A percentile compares a stretch with the other conserved stretches of the same genome.
phyloP scores from a whole-genome alignment of 2,888 invertebrate genomes.

The Teinopalpus imperialis region DNA sequence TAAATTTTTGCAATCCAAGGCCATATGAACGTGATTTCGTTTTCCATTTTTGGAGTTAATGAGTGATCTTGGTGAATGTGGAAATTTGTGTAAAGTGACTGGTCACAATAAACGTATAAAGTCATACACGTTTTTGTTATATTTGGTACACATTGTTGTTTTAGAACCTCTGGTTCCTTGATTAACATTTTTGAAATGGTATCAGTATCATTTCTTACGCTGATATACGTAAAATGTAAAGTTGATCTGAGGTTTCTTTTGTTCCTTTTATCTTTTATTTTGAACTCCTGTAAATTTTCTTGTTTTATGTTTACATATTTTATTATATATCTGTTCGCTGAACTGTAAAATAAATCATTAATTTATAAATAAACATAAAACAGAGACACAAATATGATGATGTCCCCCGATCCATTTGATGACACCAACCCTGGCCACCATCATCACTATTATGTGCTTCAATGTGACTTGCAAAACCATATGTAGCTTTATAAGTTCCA shows the following conservation, averaged over 20 bases:
- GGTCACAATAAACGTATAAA: slow-evolving; percentile 79
- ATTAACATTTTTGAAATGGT: slow-evolving; percentile 48
- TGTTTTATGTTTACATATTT: slow-evolving; percentile 65
- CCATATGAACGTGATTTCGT: slow-evolving; percentile 56
- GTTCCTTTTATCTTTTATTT: slow-evolving; percentile 39
- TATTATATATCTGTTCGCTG: slow-evolving; percentile 59
- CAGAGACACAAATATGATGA: no score
- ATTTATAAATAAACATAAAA: no score
- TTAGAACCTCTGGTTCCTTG: slow-evolving; percentile 59
- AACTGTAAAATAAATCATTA: slow-evolving; percentile 43
- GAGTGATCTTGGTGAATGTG: slow-evolving; percentile 46
- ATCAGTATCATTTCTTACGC: slow-evolving; percentile 37
- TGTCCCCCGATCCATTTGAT: no score
- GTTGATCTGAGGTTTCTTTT: slow-evolving; percentile 48
- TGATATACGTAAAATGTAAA: slow-evolving; percentile 56
- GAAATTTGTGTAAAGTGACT: slow-evolving; percentile 61
- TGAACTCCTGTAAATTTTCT: slow-evolving; percentile 39
- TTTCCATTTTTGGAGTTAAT: slow-evolving; percentile 39
- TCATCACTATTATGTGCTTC: no score
- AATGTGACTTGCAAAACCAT: no score
- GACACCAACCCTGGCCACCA: no score
- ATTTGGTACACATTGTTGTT: slow-evolving; percentile 70
- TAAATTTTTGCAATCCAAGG: slow-evolving; percentile 90
- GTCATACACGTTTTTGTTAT: slow-evolving; percentile 76
- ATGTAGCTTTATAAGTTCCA: no score